Conservation (phyloP, 2,888 invertebrate genomes). For the Nomada fucata region DNA sequence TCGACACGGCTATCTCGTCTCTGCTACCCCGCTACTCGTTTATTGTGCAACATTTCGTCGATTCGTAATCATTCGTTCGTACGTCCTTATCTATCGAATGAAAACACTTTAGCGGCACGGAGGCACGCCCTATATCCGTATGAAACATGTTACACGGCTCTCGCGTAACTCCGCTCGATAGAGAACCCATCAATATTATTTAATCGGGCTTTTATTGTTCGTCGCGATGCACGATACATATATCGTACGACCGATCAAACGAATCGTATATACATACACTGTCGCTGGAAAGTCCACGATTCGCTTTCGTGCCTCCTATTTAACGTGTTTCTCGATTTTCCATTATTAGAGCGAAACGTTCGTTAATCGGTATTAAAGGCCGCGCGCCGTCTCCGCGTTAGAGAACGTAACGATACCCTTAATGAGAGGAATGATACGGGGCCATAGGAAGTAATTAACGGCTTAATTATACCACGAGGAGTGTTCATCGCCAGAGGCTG, state of each 20-base stretch:
- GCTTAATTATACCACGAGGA: slow-evolving; percentile 20
- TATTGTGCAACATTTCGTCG: slow-evolving; percentile 25
- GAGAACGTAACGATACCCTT: slow-evolving; percentile 24
- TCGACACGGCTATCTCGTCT: neutral
- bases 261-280: slow-evolving; percentile 13
- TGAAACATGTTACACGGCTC: neutral
- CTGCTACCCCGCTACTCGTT: neutral
- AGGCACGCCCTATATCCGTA: slow-evolving; percentile 14
- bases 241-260: slow-evolving; percentile 47
- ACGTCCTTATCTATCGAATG: slow-evolving; percentile 21
- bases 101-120: slow-evolving; percentile 1
- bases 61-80: slow-evolving; percentile 24
- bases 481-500: slow-evolving; percentile 8
- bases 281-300: slow-evolving; percentile 46
- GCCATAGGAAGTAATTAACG: slow-evolving; percentile 47
- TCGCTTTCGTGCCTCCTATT: slow-evolving; percentile 52
- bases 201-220: slow-evolving; percentile 47
- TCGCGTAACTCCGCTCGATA: slow-evolving; percentile 26
- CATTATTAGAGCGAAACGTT: slow-evolving; percentile 59
- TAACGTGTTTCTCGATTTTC: slow-evolving; percentile 54
- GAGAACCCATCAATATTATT: slow-evolving; percentile 48
- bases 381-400: neutral
- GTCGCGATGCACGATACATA: slow-evolving; percentile 18
- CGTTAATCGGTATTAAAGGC: slow-evolving; percentile 39
- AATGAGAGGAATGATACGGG: slow-evolving; percentile 37